Evolutionary conservation across 2,888 invertebrate species (phyloP), one percentile per base, ranked within the genome.

Genomic region (Ceramica pisi): DNA sequence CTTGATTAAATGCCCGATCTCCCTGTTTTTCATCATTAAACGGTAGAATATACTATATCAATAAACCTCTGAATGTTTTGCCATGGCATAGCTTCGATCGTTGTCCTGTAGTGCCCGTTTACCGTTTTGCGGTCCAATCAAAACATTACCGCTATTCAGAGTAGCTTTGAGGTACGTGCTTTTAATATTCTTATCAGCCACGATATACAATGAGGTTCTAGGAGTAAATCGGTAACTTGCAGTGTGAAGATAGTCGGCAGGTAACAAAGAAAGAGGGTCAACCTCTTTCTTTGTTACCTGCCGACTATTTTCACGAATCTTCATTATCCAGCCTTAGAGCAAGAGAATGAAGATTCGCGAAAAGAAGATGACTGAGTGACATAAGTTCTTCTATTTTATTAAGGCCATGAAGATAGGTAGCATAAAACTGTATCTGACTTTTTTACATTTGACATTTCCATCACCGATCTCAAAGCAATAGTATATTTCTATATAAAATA

Each of bases 81-180:
- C 14, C 6, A 69, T 14, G 7, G 10, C 9, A 16, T 48, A 19
- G 12, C 44, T 14, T 23, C n/a, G 35, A 59, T n/a, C 59, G 41
- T 56, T 62, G 56, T 56, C 41, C n/a, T 59, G 60, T 35, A n/a
- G 41, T 56, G 2, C 16, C 19, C n/a, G 14, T 75, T 50, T 75
- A 53, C 57, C 31, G 66, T 59, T 60, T 71, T 26, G 19, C 2
- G 10, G 8, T 56, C 35, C 35, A 55, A 60, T 55, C 12, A 60
- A 35, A 31, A 38, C 16, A 44, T 35, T 67, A 51, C 67, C 44
- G 50, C n/a, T 62, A 51, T 38, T 21, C 12, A 12, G 19, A 19
- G 44, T 21, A 35, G 23, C 31, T 51, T 16, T 6, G 4, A n/a
- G 48, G 35, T 7, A 67, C 35, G 16, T 61, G 75, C 9, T 67